Percentiles rank a stretch among this genome's conserved stretches.
Conservation (phyloP, 2,797 vertebrate species). For the Coccyzus lansbergi region DNA sequence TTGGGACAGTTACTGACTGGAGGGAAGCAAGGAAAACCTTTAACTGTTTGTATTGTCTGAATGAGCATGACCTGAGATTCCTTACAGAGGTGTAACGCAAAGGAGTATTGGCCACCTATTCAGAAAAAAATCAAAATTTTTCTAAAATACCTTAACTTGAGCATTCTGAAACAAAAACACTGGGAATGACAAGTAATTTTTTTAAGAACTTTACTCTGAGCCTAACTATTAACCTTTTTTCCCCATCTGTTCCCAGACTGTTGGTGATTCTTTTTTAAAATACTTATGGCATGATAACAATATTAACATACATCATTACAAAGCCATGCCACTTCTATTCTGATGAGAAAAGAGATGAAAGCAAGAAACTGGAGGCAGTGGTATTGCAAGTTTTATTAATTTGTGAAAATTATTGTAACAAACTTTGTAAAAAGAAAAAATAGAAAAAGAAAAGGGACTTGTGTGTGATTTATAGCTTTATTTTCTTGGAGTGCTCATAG, state of each 20-base stretch:
- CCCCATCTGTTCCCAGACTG: not conserved
- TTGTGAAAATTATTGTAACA: not conserved
- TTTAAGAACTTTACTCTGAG: not conserved
- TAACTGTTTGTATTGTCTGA: not conserved
- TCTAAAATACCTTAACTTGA: not conserved
- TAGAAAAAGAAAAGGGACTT: not conserved
- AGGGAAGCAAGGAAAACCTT: not conserved
- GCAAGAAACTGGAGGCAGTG: not conserved
- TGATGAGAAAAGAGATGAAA: too few species aligned
- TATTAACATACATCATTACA: not conserved
- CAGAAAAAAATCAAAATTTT: not conserved
- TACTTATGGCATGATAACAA: fast-evolving
- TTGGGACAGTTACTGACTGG: not conserved
- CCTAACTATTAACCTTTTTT: not conserved
- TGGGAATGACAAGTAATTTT: not conserved
- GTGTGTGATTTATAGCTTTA: not conserved
- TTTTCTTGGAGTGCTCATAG: not conserved
- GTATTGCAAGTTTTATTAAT: not conserved
- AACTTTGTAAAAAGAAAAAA: not conserved
- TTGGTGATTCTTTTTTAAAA: not conserved
- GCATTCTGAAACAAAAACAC: not conserved
- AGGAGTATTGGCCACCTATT: not conserved
- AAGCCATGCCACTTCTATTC: not conserved
- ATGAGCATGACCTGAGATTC: not conserved
- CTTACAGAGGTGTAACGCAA: not conserved